Evolutionary conservation across 2,888 invertebrate species (phyloP), one percentile per base, ranked within the genome.

Genomic region (Dusona sp.): DNA sequence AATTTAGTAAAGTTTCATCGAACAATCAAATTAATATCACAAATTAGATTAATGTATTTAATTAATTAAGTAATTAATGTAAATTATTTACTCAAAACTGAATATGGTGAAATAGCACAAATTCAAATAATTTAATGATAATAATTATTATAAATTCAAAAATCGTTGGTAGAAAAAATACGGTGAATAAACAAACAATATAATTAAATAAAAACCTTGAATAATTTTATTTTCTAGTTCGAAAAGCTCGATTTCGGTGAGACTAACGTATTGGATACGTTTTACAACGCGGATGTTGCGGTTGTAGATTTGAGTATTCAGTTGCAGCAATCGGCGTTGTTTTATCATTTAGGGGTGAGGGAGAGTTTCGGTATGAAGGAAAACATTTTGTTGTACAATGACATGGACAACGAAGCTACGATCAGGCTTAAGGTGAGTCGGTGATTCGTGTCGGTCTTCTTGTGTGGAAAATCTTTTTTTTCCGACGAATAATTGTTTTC

Each of bases 291-390:
- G 0, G 99, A 99, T 94, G 98, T 99, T 68, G 99, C 98, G 0
- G 96, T 99, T 61, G 98, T 99, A 65, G 99, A 99, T 94, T 95
- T 99, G 90, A 98, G 98, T 51, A 95, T 99, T 78, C 97, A 97
- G 90, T 95, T 97, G 38, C 99, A 99, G 94, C 99, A 99, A 94
- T 98, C 98, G 89, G 97, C 99, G 0, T 95, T 99, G 83, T 97
- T 98, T 91, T 99, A 99, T 95, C 99, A 99, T 93, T 96, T 99
- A 73, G 99, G 99, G 65, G 99, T 99, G 0, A 95, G 99, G 75
- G 99, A 99, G 95, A 99, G 99, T 93, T 99, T 99, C 95, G 98
- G 98, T 84, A 99, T 99, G 99, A 98, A 98, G 92, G 98, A 99
- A 93, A 98, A 98, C 94, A 97, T 98, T 86, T 93, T 99, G 64